Conservation (phyloP, 2,113 vertebrate genomes). For the Caranx melampygus region DNA sequence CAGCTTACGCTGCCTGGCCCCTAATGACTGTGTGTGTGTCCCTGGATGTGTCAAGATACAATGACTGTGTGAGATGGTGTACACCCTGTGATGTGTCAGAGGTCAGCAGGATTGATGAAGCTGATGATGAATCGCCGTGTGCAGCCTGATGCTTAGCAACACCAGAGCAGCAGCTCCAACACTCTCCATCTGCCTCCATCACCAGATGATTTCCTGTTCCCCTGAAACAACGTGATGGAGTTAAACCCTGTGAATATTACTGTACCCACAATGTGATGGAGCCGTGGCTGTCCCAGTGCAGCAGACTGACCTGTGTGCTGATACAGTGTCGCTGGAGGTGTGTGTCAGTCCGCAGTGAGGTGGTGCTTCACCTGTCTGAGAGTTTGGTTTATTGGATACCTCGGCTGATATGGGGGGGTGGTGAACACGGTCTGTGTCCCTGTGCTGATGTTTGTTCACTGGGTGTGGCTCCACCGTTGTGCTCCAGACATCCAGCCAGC, state of each 20-base stretch:
- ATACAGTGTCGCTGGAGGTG: too few species aligned
- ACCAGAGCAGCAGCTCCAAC: constrained; percentile 6
- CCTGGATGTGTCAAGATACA: constrained; percentile 6
- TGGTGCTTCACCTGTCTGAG: neutral
- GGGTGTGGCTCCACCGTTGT: constrained; percentile 54
- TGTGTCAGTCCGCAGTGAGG: too few species aligned
- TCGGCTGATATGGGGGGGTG: constrained; percentile 68
- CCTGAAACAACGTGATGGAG: constrained; percentile 10
- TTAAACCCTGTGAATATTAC: neutral
- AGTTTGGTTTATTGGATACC: constrained; percentile 58
- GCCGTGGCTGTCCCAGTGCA: neutral
- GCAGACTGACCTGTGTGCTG: neutral
- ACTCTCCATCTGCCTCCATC: constrained; percentile 10
- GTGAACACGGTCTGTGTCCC: constrained; percentile 56
- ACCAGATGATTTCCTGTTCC: constrained; percentile 53
- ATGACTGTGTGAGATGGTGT: neutral
- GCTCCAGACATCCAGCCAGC: constrained; percentile 43
- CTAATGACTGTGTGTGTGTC: neutral
- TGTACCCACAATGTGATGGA: neutral
- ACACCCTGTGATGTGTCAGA: constrained; percentile 55
- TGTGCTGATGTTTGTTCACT: constrained; percentile 71
- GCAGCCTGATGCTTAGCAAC: constrained; percentile 68
- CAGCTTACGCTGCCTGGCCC: too few species aligned
- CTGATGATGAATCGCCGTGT: constrained; percentile 62
- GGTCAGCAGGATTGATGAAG: constrained; percentile 45